These are phyloP conservation scores for Pristionchus japonicus DNA, from an alignment of 2,888 invertebrate species.

Conservation along the genomic window DNA sequence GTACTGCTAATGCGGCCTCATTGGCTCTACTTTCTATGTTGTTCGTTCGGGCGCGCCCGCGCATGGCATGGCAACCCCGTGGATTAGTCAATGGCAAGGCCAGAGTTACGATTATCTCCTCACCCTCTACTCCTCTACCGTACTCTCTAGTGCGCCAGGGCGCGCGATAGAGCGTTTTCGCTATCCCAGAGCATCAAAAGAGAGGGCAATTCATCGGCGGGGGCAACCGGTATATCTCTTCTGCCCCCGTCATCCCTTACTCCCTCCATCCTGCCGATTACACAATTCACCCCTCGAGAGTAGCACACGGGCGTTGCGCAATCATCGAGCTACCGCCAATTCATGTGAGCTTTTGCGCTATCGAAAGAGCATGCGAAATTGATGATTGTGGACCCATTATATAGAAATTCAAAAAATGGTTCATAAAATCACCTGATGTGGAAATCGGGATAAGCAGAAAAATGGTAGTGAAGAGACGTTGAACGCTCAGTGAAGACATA, in stretches of 20 bases:
- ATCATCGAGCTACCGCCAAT: too few relatives aligned
- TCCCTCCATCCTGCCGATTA: not conserved
- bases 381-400: too few relatives aligned
- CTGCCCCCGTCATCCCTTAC: not conserved
- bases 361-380: too few relatives aligned
- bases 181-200: slow-evolving; percentile 6
- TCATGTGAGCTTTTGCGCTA: too few relatives aligned
- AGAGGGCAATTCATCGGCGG: not conserved
- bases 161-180: not conserved
- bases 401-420: not conserved
- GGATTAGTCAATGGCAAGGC: slow-evolving; percentile 20
- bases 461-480: not conserved
- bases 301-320: not conserved
- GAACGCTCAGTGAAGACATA: not conserved
- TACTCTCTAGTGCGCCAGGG: not conserved
- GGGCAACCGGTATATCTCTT: slow-evolving; percentile 19
- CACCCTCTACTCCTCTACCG: not conserved
- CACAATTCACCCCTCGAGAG: not conserved
- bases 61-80: not conserved
- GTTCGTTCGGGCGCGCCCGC: not conserved
- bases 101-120: not conserved
- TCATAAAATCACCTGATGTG: not conserved
- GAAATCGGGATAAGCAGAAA: not conserved
- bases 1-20: not conserved
- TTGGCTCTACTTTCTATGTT: not conserved